Base-by-base conservation (phyloP, 1,140 invertebrate species). In the Euwallacea fornicatus region DNA sequence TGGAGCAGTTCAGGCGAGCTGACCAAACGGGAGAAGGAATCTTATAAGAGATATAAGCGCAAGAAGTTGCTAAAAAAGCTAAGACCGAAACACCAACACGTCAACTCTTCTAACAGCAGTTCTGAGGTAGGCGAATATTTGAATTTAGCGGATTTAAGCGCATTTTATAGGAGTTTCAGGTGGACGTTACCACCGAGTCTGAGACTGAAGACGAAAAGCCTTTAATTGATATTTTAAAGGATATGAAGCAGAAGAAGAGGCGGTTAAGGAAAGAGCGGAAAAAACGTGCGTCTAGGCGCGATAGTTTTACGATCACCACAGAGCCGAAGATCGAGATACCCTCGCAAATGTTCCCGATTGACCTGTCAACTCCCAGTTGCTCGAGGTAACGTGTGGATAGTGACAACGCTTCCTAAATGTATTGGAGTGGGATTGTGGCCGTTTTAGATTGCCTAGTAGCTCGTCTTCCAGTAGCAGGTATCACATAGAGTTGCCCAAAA, bases 61-160 rank as follows among this genome's bases (percentile, higher is more conserved):
- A 69, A 56, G 60, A 74, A 74, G 43, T 66, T 71, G 68, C 9
- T 68, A 42, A 71, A 70, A 33, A 77, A 73, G 60, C 33, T 67
- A 10, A 42, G 66, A 33, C 42, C 66, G 47, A 56, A 59, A 15
- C 41, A 21, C 13, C 42, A 42, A n/a, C 50, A 61, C 15, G 21
- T 61, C 16, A 50, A 59, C 9, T 55, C 44, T 7, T 10, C 60
- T 21, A 59, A 47, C 44, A 59, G 42, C 41, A 55, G 47, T 60
- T 44, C 55, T 21, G 70, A 66, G 16, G 70, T 66, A 59, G 21
- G 61, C 15, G 11, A n/a, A 53, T 53, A n/a, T 53, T 1, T 33
- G 21, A 33, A 33, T 33, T 33, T 33, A 33, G 21, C 50, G 15
- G 11, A 6, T 15, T 53, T 53, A 53, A 15, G 55, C 21, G 21